These are phyloP conservation scores for Grantiella picta DNA, from an alignment of 2,113 vertebrate genomes.

Conservation along the genomic window DNA sequence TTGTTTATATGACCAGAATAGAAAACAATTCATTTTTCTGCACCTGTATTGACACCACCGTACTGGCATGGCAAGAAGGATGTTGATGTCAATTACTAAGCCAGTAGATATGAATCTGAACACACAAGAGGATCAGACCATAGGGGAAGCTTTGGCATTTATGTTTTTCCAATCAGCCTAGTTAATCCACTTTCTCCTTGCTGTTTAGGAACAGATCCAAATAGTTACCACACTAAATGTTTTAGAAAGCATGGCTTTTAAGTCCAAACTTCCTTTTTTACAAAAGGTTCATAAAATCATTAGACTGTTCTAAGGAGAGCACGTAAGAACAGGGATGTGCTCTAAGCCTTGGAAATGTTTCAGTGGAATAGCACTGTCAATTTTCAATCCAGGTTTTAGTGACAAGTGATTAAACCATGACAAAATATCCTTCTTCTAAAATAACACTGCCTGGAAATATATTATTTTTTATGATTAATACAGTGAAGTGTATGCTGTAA, in stretches of 20 bases:
- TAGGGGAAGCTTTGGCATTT: neutral
- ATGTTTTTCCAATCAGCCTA: neutral
- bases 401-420: neutral
- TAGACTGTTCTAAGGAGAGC: neutral
- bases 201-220: neutral
- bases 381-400: neutral
- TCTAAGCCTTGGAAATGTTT: neutral
- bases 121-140: neutral
- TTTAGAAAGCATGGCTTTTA: neutral
- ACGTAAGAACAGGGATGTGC: neutral
- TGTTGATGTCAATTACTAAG: neutral
- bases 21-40: neutral
- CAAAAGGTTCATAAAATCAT: neutral
- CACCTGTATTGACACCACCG: neutral
- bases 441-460: neutral
- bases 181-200: neutral
- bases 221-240: neutral
- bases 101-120: neutral
- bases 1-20: neutral
- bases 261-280: neutral
- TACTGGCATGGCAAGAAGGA: neutral
- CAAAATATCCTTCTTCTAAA: slow-evolving; percentile 7
- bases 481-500: neutral
- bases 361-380: neutral
- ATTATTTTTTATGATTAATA: neutral